Conservation (phyloP, 2,113 vertebrate species). For the Tiliqua scincoides region DNA sequence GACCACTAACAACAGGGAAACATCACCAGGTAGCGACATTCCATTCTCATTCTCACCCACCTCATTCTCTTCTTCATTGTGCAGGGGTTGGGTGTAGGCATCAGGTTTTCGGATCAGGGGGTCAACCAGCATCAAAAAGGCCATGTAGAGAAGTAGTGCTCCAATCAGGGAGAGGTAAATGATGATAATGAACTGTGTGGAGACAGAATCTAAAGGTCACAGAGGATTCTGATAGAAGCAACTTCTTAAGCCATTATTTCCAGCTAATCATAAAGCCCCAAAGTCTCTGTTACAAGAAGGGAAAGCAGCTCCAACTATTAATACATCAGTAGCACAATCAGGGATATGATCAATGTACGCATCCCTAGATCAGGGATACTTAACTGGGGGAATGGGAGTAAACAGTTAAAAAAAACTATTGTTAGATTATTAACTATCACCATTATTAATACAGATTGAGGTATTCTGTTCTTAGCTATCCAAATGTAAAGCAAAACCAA, state of each 20-base stretch:
- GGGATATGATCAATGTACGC: not conserved
- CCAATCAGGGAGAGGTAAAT: constrained; percentile 93
- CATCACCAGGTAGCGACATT: not conserved
- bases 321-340: too few relatives aligned
- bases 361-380: too few relatives aligned
- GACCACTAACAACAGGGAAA: not conserved
- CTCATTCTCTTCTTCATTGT: constrained; percentile 91
- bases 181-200: constrained; percentile 88
- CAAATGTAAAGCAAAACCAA: too few relatives aligned
- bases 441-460: too few relatives aligned
- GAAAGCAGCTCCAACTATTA: not conserved
- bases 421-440: too few relatives aligned
- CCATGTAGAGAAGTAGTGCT: constrained; percentile 93
- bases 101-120: constrained; percentile 93
- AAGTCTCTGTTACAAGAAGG: not conserved
- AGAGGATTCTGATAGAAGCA: not conserved
- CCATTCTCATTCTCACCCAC: constrained; percentile 60
- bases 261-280: not conserved
- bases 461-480: too few relatives aligned
- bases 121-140: constrained; percentile 93
- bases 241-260: not conserved
- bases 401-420: too few relatives aligned
- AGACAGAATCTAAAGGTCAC: not conserved
- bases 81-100: constrained; percentile 88
- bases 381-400: too few relatives aligned